These are phyloP conservation scores for Muscicapa adusta DNA, from an alignment of 2,113 vertebrate species.

Conservation along the genomic window DNA sequence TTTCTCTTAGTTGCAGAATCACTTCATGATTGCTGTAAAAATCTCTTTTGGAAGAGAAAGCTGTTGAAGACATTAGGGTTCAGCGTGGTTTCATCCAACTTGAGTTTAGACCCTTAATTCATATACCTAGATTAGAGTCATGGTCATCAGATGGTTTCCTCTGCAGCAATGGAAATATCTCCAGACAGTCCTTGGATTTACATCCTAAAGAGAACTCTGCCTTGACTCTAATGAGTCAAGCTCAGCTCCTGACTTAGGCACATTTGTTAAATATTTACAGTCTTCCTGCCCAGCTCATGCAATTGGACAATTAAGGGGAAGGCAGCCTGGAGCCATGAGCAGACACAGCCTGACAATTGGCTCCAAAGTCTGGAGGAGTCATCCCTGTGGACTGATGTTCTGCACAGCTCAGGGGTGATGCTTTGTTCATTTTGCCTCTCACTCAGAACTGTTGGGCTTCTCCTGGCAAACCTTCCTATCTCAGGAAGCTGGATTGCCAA, in stretches of 20 bases:
- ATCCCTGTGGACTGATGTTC: neutral
- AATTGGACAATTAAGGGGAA: neutral
- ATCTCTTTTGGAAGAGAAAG: neutral
- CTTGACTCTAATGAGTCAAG: neutral
- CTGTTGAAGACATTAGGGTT: neutral
- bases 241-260: neutral
- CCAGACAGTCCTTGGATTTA: neutral
- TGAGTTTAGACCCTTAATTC: neutral
- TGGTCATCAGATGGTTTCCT: neutral
- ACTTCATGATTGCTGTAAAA: neutral
- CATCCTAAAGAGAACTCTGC: neutral
- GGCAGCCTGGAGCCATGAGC: neutral
- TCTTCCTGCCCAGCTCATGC: neutral
- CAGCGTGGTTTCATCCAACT: neutral
- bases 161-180: neutral
- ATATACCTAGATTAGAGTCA: neutral
- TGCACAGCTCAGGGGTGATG: neutral
- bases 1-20: neutral
- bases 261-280: neutral
- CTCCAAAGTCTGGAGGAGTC: neutral
- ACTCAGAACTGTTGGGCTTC: neutral
- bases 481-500: neutral
- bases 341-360: neutral
- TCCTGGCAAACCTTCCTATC: neutral
- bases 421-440: neutral